A percentile compares a stretch with the other conserved stretches of the same genome.
These are phyloP conservation scores for Alectura lathami DNA, from an alignment of 2,113 vertebrate species.

Conservation along the genomic window DNA sequence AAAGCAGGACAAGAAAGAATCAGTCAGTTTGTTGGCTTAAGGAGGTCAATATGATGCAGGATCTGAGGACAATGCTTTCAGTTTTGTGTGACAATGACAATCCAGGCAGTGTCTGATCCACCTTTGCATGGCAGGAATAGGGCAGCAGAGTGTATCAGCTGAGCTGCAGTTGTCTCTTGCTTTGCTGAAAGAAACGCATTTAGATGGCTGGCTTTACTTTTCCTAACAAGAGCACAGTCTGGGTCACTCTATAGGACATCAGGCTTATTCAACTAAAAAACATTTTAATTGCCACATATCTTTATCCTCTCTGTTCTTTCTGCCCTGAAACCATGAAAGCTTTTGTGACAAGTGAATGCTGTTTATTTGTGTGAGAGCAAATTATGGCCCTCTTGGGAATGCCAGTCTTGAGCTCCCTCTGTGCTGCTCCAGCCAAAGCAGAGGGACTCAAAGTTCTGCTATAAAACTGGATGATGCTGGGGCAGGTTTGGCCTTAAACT, in stretches of 20 bases:
- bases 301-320: neutral
- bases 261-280: conserved; percentile 33
- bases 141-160: neutral
- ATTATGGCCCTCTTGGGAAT: conserved; percentile 8
- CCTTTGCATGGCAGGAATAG: neutral
- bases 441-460: neutral
- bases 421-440: neutral
- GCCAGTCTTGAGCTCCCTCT: neutral
- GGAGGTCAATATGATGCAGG: neutral
- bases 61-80: neutral
- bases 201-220: neutral
- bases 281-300: conserved; percentile 39
- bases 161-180: neutral
- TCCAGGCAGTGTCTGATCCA: neutral
- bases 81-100: neutral
- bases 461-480: neutral
- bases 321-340: neutral
- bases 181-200: neutral
- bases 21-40: neutral
- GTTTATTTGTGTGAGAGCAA: conserved; percentile 9
- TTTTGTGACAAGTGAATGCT: neutral
- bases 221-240: neutral
- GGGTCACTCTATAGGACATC: neutral
- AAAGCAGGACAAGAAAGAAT: neutral
- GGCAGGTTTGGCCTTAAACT: neutral